Conservation (phyloP, 2,888 invertebrate genomes). For the Cecidostiba fungosa region DNA sequence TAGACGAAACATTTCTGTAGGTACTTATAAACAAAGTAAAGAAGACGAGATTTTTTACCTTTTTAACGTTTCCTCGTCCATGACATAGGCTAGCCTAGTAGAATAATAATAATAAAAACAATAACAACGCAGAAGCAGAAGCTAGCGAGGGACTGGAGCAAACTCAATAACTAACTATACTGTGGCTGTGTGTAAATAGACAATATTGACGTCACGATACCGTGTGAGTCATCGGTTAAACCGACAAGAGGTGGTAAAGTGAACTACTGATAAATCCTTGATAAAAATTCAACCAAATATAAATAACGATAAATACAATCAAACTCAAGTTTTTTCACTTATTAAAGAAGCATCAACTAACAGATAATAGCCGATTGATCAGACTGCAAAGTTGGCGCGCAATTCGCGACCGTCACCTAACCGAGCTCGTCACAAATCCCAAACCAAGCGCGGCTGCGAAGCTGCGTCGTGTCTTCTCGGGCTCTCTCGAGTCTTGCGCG, state of each 20-base stretch:
- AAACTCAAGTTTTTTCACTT: neutral
- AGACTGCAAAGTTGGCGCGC: neutral
- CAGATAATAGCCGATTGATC: neutral
- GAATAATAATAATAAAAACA: neutral
- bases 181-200: neutral
- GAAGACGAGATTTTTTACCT: conserved; percentile 65
- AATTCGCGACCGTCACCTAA: neutral
- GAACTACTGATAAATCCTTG: neutral
- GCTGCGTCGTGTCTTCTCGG: neutral
- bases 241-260: neutral
- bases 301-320: neutral
- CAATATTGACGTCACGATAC: neutral
- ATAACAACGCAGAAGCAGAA: neutral
- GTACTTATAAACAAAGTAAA: neutral
- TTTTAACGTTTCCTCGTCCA: conserved; percentile 75
- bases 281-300: neutral
- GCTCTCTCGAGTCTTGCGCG: neutral
- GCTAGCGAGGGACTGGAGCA: neutral
- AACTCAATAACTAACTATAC: too few species aligned
- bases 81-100: conserved; percentile 45
- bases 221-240: neutral
- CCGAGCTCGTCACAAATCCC: neutral
- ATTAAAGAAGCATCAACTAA: neutral
- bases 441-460: neutral
- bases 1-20: neutral